Base-by-base conservation (phyloP, 2,888 invertebrate species). In the Diachrysia chrysitis region DNA sequence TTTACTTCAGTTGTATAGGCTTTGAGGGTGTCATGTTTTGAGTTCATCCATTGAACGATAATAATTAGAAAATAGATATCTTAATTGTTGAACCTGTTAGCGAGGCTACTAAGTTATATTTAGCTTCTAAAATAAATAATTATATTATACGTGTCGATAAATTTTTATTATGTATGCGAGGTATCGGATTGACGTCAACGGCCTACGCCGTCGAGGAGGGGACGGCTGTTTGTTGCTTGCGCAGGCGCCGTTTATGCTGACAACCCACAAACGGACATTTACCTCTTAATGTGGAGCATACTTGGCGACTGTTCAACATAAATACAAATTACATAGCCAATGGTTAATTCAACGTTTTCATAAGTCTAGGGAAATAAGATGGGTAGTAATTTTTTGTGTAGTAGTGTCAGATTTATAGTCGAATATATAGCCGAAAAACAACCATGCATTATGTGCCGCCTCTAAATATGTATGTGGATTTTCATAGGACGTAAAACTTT, bases 121-220 rank as follows among this genome's bases (percentile, higher is more conserved):
- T 79, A 73, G 51, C 62, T 58, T 67, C 63, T 73, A 66, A 75
- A 77, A 73, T 83, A 65, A 78, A 82, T 83, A 82, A 83, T 84
- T 79, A 85, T 71, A 71, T 63, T 73, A 80, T 79, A 74, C 81
- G 78, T 78, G 71, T 81, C 72, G 75, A 76, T 76, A 82, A 71
- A 66, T 74, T 73, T 83, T 79, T 78, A 81, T 80, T 83, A 85
- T 86, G 81, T 85, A 84, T 82, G 82, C 75, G 76, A 78, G 73
- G 80, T 77, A 78, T 78, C 75, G 75, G 79, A 84, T 83, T 87
- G 87, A 87, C 87, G 87, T 87, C 87, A 87, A 83, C 65, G 73
- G 81, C 75, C 74, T 60, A n/a, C n/a, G n/a, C 66, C 67, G 54
- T 21, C 19, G 57, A 42, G 67, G 66, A 63, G 73, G 79, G 72